Evolutionary conservation across 2,113 vertebrate genomes (phyloP).

Genomic region (Neolamprologus caudopunctatus): DNA sequence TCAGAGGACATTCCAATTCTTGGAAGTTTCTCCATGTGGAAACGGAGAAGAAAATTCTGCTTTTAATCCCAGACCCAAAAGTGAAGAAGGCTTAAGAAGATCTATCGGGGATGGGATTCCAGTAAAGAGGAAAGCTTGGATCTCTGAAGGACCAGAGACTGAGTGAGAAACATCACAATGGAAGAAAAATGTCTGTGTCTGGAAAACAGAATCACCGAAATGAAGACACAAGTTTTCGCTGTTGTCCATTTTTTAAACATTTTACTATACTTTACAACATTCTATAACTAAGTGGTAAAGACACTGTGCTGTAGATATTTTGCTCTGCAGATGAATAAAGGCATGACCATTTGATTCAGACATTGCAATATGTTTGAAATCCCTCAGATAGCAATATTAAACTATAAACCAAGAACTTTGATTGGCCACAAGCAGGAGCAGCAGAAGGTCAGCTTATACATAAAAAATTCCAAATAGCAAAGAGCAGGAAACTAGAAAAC

Average conservation of each 20-base stretch:
- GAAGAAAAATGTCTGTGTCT: not conserved
- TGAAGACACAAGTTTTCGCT: rapidly evolving
- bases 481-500: not conserved
- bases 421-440: rapidly evolving
- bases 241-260: not conserved
- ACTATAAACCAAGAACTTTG: not conserved
- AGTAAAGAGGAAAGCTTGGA: slow-evolving; percentile 75
- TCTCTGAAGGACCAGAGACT: slow-evolving; percentile 45
- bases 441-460: not conserved
- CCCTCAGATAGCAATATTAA: not conserved
- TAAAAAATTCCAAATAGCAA: not conserved
- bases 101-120: slow-evolving; percentile 38
- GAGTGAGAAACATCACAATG: not conserved
- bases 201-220: not conserved
- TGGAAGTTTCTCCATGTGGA: not conserved
- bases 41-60: not conserved
- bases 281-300: not conserved
- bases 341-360: not conserved
- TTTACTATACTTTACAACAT: not conserved
- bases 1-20: slow-evolving; percentile 34
- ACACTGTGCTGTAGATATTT: not conserved
- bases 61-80: slow-evolving; percentile 44
- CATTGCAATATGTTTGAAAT: not conserved
- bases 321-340: not conserved
- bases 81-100: slow-evolving; percentile 53